These are phyloP conservation scores for Orchesella flavescens DNA, from an alignment of 2,888 invertebrate species.

Conservation along the genomic window DNA sequence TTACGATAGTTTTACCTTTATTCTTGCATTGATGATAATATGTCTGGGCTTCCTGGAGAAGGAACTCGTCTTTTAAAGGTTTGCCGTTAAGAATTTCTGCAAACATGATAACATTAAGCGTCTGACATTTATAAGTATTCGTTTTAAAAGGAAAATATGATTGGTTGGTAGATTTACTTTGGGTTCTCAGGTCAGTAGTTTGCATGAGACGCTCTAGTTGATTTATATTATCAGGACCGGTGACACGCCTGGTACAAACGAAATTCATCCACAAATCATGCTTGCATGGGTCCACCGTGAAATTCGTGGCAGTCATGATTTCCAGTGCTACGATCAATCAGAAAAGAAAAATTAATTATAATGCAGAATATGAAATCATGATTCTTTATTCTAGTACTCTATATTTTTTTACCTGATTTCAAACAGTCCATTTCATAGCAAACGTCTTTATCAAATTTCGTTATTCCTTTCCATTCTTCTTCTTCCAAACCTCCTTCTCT, in stretches of 20 bases:
- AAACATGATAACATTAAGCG: neutral
- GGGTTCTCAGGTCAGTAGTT: slow-evolving; percentile 31
- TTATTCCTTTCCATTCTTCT: slow-evolving; percentile 33
- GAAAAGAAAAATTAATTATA: too few species aligned
- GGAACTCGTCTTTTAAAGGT: slow-evolving; percentile 32
- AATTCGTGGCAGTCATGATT: slow-evolving; percentile 44
- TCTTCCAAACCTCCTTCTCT: slow-evolving; percentile 36
- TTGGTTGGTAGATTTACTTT: slow-evolving; percentile 7
- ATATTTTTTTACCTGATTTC: slow-evolving; percentile 31
- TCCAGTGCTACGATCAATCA: slow-evolving; percentile 26
- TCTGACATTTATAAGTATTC: neutral
- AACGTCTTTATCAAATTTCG: slow-evolving; percentile 34
- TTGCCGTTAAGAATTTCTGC: slow-evolving; percentile 33
- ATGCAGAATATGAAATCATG: too few species aligned
- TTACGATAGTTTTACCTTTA: slow-evolving; percentile 3
- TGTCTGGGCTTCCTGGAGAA: slow-evolving; percentile 32
- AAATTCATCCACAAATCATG: slow-evolving; percentile 39
- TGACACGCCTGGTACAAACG: slow-evolving; percentile 42
- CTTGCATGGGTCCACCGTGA: slow-evolving; percentile 35
- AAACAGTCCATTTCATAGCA: slow-evolving; percentile 45
- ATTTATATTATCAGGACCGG: slow-evolving; percentile 44
- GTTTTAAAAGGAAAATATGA: too few species aligned
- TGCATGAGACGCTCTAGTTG: slow-evolving; percentile 33
- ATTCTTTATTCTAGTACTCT: too few species aligned
- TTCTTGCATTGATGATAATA: slow-evolving; percentile 36